These are phyloP conservation scores for Neomorphus geoffroyi DNA, from an alignment of 2,797 vertebrate genomes.

Conservation along the genomic window DNA sequence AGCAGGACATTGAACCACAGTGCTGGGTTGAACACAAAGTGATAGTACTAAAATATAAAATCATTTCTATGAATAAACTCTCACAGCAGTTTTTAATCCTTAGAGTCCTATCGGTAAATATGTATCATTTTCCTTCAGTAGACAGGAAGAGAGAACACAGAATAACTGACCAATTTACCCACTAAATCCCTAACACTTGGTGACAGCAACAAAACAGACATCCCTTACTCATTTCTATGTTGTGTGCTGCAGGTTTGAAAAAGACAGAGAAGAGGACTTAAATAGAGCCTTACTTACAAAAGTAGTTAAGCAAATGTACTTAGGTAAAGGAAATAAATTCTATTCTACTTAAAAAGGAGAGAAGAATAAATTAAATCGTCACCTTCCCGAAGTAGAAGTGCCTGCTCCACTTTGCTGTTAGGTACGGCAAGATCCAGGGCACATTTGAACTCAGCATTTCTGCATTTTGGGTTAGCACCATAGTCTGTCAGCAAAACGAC, in stretches of 20 bases:
- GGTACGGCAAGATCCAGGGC: slow-evolving; percentile 83
- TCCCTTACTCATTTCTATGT: neutral
- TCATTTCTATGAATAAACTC: neutral
- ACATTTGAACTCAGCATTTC: slow-evolving; percentile 84
- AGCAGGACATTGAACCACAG: neutral
- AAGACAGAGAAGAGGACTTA: neutral
- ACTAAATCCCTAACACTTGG: neutral
- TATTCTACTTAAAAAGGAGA: neutral
- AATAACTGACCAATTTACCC: neutral
- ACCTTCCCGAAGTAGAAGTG: slow-evolving; percentile 83
- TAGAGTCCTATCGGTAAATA: neutral
- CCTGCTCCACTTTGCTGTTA: slow-evolving; percentile 78
- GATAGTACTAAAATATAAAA: neutral
- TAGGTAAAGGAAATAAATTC: neutral
- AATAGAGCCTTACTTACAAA: neutral
- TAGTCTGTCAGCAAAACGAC: slow-evolving; percentile 86
- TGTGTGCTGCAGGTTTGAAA: neutral
- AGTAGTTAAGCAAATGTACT: neutral
- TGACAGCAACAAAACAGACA: neutral
- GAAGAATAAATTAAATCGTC: neutral
- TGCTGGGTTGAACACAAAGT: neutral
- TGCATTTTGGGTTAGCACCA: slow-evolving; percentile 82
- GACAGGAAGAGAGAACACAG: neutral
- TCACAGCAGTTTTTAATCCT: neutral
- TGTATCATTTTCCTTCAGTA: neutral